Conservation (phyloP, 2,888 invertebrate species). For the Steinernema carpocapsae region DNA sequence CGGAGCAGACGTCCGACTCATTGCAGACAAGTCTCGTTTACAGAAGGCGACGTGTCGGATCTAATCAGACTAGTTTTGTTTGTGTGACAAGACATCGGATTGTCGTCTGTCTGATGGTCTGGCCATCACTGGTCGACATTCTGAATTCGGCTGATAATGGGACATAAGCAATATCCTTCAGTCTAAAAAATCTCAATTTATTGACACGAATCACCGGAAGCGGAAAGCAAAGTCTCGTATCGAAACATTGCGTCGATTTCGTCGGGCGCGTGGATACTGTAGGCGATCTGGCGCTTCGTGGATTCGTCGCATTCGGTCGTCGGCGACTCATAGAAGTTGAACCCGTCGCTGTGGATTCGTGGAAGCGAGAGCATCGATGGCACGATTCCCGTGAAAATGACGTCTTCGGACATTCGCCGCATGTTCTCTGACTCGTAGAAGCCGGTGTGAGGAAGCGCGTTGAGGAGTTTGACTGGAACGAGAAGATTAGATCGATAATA, state of each 20-base stretch:
- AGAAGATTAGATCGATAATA: too few species aligned
- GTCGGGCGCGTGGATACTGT: constrained; percentile 6
- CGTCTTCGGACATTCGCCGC: constrained; percentile 34
- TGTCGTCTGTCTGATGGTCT: too few species aligned
- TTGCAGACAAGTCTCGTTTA: too few species aligned
- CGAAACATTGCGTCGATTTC: background rate
- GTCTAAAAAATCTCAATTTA: too few species aligned
- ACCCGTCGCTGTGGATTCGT: constrained; percentile 7
- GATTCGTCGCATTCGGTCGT: background rate
- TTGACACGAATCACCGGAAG: background rate
- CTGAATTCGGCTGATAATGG: too few species aligned
- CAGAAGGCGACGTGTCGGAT: too few species aligned
- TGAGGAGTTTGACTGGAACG: background rate
- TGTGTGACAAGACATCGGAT: too few species aligned
- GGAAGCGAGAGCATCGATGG: background rate
- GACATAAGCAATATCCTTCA: too few species aligned
- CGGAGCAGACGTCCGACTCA: too few species aligned
- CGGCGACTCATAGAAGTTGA: constrained; percentile 30
- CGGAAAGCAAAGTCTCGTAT: background rate
- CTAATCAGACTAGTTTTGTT: too few species aligned
- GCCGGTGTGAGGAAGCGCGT: background rate
- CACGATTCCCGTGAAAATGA: constrained; percentile 31
- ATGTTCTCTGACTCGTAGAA: constrained; percentile 30
- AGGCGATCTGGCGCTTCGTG: background rate
- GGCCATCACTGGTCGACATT: too few species aligned